These are phyloP conservation scores for Zaprionus tsacasi DNA, from an alignment of 1,140 invertebrate genomes.

Conservation along the genomic window DNA sequence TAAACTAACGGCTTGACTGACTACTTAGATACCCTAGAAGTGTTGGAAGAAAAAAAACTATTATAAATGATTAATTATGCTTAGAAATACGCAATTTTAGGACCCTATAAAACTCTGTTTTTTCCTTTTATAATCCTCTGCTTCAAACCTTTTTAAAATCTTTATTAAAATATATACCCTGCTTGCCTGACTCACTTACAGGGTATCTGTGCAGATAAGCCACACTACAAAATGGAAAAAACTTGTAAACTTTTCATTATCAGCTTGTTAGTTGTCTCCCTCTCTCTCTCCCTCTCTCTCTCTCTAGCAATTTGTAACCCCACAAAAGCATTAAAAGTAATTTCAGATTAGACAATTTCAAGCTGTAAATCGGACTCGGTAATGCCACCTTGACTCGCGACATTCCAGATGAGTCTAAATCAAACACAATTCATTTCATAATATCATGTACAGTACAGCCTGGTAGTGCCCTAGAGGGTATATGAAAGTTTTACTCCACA, in stretches of 20 bases:
- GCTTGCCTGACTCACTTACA: background rate
- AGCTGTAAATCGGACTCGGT: background rate
- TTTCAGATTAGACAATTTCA: background rate
- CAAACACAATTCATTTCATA: background rate
- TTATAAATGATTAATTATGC: background rate
- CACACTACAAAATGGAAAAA: slow-evolving; percentile 7
- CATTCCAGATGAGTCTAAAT: background rate
- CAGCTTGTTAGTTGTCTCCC: slow-evolving; percentile 5
- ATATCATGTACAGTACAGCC: background rate
- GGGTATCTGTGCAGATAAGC: slow-evolving; percentile 12
- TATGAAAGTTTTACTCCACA: background rate
- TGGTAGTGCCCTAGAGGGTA: background rate
- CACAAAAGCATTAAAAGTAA: background rate
- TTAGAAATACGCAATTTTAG: no score
- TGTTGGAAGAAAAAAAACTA: background rate
- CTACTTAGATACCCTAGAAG: background rate
- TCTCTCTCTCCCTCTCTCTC: no score
- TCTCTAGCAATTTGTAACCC: slow-evolving; percentile 2
- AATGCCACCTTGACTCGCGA: background rate
- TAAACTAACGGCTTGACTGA: background rate
- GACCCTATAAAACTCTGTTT: background rate
- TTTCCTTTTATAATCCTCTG: background rate
- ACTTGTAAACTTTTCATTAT: slow-evolving; percentile 17
- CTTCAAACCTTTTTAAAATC: background rate
- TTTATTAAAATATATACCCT: background rate